phyloP scores from a whole-genome alignment of 2,888 invertebrate species.

The Lacanobia oleracea region DNA sequence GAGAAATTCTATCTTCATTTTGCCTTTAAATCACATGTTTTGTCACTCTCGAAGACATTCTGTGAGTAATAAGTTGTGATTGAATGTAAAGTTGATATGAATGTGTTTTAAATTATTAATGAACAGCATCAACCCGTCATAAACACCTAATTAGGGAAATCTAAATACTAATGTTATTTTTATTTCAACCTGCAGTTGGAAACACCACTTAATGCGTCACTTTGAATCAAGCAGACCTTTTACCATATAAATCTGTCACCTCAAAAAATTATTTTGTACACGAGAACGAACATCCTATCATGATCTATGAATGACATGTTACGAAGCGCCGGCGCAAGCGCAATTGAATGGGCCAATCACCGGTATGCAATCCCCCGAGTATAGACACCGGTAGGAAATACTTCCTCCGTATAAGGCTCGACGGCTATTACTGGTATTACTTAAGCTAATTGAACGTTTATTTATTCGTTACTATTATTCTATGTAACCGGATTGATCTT shows the following conservation, averaged over 20 bases:
- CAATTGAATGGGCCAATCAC: conserved; percentile 48
- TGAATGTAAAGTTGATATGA: neutral
- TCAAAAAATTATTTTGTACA: conserved; percentile 14
- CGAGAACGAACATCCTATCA: neutral
- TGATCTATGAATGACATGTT: conserved; percentile 50
- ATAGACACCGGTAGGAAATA: conserved; percentile 64
- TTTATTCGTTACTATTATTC: conserved; percentile 44
- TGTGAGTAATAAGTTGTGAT: neutral
- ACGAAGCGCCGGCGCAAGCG: conserved; percentile 60
- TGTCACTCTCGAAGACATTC: conserved; percentile 3
- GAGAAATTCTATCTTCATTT: conserved; percentile 20
- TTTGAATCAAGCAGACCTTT: conserved; percentile 23
- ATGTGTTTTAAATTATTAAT: neutral
- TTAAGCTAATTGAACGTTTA: conserved; percentile 56
- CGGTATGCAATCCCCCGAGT: conserved; percentile 54
- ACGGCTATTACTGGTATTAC: conserved; percentile 56
- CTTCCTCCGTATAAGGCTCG: conserved; percentile 56
- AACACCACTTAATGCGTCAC: conserved; percentile 15
- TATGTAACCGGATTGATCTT: conserved; percentile 8
- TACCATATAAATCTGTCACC: conserved; percentile 20
- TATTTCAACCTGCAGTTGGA: neutral
- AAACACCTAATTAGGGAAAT: conserved; percentile 1
- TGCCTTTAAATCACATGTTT: too few species aligned
- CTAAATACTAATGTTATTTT: neutral
- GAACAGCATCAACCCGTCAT: neutral